Base-by-base conservation (phyloP, 2,797 vertebrate species). In the Macropodus opercularis region DNA sequence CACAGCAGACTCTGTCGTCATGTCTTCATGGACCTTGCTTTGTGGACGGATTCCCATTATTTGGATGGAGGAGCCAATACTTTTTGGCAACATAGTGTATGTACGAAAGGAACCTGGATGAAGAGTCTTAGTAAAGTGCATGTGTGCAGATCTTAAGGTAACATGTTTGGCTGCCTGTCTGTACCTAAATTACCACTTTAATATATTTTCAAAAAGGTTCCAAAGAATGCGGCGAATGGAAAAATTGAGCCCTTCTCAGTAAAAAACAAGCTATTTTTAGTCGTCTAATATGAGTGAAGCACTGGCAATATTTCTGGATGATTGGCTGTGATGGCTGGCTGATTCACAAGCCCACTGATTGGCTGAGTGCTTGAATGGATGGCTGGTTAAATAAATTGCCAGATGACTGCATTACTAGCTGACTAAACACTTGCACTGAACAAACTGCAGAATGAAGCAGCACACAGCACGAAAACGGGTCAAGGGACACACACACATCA, bases 331-430 rank as follows among this genome's bases (percentile, higher is more conserved):
- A 44, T 29, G 42, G 42, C 27, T 26, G 35, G 9, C 43, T 64
- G 56, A 75, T 57, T 63, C 54, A 52, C 10, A 43, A 17, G 34
- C 32, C 11, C 31, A 19, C 26, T 24, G 26, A 61, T 23, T 64
- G 58, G 60, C 40, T 35, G 64, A 40, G 17, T 64, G 58, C 22
- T 73, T 68, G 21, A 69, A 65, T 38, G 63, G 56, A 63, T 60
- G 63, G 31, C 36, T 42, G 46, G 48, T 63, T 65, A 41, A 56
- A 59, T 51, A 62, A 74, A 74, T 46, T 73, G 66, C 56, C 47
- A 48, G 39, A 48, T 73, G 58, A 75, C 54, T 58, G 38, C 54
- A 51, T 63, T 42, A 54, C 31, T 32, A 46, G 22, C 38, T 36
- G 42, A 64, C 32, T 59, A 52, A 55, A 17, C 41, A 50, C 40